phyloP scores from a whole-genome alignment of 2,113 vertebrate genomes.

The Pseudorasbora parva region DNA sequence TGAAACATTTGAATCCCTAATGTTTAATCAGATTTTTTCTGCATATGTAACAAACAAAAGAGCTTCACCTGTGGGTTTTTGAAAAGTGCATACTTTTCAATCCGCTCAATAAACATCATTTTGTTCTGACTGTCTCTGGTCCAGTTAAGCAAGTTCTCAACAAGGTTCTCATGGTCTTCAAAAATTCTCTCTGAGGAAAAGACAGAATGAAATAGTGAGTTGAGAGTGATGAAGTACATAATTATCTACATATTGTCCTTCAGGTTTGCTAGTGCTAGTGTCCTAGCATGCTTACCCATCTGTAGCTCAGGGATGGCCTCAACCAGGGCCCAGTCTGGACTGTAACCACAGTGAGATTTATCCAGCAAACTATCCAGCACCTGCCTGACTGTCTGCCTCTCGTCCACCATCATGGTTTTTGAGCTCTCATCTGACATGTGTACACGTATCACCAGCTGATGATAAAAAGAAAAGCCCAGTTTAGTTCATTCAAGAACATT shows the following conservation, averaged over 20 bases:
- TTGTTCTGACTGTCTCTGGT: conserved; percentile 98
- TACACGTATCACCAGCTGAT: conserved; percentile 93
- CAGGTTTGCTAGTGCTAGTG: not conserved
- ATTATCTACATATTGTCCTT: not conserved
- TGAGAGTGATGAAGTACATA: not conserved
- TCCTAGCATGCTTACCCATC: conserved; percentile 84
- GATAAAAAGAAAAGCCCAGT: not conserved
- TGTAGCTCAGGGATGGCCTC: conserved; percentile 95
- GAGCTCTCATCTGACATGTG: conserved; percentile 99
- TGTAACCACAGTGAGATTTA: conserved; percentile 96
- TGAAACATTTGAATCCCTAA: not conserved
- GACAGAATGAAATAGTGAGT: conserved; percentile 20
- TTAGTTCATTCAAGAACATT: not conserved
- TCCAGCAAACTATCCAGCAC: conserved; percentile 96
- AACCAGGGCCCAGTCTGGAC: conserved; percentile 95
- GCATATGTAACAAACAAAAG: not conserved
- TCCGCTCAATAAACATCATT: conserved; percentile 95
- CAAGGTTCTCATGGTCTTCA: conserved; percentile 98
- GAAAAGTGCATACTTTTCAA: conserved; percentile 97
- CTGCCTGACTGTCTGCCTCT: conserved; percentile 95
- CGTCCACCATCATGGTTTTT: conserved; percentile 99
- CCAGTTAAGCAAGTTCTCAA: conserved; percentile 98
- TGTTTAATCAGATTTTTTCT: not conserved
- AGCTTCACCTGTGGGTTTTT: conserved; percentile 93
- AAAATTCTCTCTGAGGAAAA: conserved; percentile 88